A percentile compares a stretch with the other conserved stretches of the same genome.
Conservation (phyloP, 2,113 vertebrate genomes). For the Halcyon senegalensis region DNA sequence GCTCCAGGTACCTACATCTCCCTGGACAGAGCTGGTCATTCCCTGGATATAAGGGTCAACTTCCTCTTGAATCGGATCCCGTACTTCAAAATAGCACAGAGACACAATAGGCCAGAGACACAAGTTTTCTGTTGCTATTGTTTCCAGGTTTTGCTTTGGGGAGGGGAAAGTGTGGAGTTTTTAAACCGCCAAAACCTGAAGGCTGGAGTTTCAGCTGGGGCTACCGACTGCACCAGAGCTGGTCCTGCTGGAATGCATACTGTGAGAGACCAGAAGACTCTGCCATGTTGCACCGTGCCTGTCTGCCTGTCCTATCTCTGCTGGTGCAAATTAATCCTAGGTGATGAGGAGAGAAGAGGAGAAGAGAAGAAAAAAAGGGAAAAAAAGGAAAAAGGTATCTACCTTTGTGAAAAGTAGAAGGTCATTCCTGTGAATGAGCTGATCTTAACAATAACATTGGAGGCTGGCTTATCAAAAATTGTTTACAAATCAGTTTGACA, state of each 20-base stretch:
- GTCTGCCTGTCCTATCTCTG: not conserved
- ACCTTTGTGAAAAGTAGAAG: not conserved
- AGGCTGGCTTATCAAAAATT: not conserved
- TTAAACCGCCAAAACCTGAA: not conserved
- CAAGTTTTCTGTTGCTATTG: not conserved
- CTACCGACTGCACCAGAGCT: not conserved
- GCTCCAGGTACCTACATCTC: not conserved
- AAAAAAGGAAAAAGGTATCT: not conserved
- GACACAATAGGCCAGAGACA: not conserved
- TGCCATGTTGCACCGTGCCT: not conserved
- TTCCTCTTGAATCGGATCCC: not conserved
- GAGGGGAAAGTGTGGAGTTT: not conserved
- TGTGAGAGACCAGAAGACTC: not conserved
- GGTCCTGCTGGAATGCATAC: not conserved
- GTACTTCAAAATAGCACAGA: not conserved
- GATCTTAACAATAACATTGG: not conserved
- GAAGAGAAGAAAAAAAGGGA: not conserved
- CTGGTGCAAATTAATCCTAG: not conserved
- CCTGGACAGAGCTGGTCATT: not conserved
- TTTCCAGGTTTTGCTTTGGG: not conserved
- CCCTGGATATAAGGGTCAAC: not conserved
- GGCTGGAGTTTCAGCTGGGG: not conserved
- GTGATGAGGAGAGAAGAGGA: too few species aligned
- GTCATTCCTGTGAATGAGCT: not conserved
- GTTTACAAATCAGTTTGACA: not conserved